Evolutionary conservation across 2,888 invertebrate genomes (phyloP).

Genomic region (Alcis repandata): DNA sequence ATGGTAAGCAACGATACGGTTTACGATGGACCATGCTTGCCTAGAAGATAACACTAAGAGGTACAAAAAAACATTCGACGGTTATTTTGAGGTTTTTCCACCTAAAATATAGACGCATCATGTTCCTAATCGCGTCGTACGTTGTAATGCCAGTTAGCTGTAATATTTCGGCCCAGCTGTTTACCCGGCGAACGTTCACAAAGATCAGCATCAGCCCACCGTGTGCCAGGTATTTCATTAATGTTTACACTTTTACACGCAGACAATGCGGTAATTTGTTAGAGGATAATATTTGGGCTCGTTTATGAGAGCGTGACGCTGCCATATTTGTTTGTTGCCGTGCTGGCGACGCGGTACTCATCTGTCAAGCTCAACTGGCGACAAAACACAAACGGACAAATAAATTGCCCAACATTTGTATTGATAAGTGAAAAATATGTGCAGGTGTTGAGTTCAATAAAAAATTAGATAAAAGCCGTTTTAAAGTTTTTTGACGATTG

Average conservation of each 20-base stretch:
- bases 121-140: background rate
- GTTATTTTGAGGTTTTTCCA: too few species aligned
- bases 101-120: too few species aligned
- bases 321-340: conserved; percentile 81
- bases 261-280: conserved; percentile 76
- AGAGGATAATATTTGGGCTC: conserved; percentile 80
- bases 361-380: conserved; percentile 82
- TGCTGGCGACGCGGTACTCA: conserved; percentile 63
- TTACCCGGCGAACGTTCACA: background rate
- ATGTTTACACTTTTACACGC: conserved; percentile 67
- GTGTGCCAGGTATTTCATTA: conserved; percentile 47
- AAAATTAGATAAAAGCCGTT: background rate
- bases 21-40: too few species aligned
- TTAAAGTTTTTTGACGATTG: too few species aligned
- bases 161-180: background rate
- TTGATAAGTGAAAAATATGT: conserved; percentile 68
- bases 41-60: too few species aligned
- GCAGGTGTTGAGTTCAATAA: conserved; percentile 15
- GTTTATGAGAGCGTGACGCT: conserved; percentile 79
- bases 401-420: conserved; percentile 79
- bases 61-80: too few species aligned
- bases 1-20: too few species aligned
- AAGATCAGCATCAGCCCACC: conserved; percentile 10
- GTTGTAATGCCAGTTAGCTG: background rate
- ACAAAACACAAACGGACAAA: conserved; percentile 76